Base-by-base conservation (phyloP, 2,888 invertebrate species). In the Drosophila melanosoma region DNA sequence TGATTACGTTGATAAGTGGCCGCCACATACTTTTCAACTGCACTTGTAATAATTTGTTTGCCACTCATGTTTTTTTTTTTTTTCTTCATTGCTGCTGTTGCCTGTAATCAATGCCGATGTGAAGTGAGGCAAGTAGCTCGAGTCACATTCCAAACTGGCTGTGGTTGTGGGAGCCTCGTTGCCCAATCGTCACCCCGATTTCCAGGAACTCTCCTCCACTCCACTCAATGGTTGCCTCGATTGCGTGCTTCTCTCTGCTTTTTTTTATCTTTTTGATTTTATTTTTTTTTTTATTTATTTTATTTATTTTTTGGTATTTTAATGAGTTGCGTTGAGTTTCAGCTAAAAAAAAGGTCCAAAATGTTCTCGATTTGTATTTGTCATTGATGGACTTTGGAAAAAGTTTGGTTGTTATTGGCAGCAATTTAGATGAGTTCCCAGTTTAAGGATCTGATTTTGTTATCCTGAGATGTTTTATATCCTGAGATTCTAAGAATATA, bases 41-140 rank as follows among this genome's bases (percentile, higher is more conserved):
- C 86, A 87, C 90, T 86, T 87, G 87, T 88, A 87, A 90, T 90
- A 87, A 90, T 87, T 87, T 90, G 90, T 90, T 88, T 90, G 89
- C 90, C 87, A 87, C 90, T 90, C 90, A 86, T 79, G 87, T 77
- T 71, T 69, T 12, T 32, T 23, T 36, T 53, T 23, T 36, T 53
- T 36, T 49, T 17, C n/a, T n/a, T 12, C 29, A n/a, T 32, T 29
- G 38, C 38, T 32, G 58, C 61, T 65, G 65, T 61, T 62, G 54
- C 63, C 57, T 68, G 80, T 76, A 82, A 82, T 82, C 81, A 82
- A 84, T 77, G 83, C 77, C 75, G 62, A 74, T 81, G 71, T 74
- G 76, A 75, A 75, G 75, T 63, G 69, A 60, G 60, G 51, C 65
- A 42, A 51, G 52, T 52, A 53, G 81, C 71, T 70, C 65, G 65